Evolutionary conservation across 30 jellyfish, hydroid and myxozoan genomes (phyloP), one percentile per base, ranked within the genome.

Genomic region (Pelagia noctiluca): DNA sequence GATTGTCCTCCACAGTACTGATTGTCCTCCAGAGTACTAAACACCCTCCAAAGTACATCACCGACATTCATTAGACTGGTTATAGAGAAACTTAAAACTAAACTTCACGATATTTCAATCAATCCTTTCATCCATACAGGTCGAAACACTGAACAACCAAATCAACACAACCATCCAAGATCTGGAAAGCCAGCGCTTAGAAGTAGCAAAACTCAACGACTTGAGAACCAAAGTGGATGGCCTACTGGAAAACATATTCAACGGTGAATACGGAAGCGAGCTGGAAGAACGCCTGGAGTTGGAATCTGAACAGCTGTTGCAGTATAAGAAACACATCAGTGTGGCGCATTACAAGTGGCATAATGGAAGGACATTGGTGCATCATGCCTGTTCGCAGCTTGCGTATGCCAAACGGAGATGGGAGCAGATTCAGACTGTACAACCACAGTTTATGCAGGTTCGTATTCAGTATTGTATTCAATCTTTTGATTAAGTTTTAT

Each of bases 191-290:
- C 61, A 28, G 35, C 85, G 76, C 0, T 30, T 24, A 28, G 75
- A 78, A 29, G 75, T 54, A 0, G 68, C 67, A 8, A 66, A 70
- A 32, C 84, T 91, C 32, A 71, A 57, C 28, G 94, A 69, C 50
- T 74, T 85, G 80, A 87, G 90, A 10, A 61, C 61, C 23, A 91
- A 83, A 73, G 88, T 76, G 7, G 98, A 91, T 35, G 96, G 94
- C 25, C 71, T 91, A n/a, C 90, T 91, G 1, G 98, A 85, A 84
- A 70, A 64, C 73, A 69, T 85, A 22, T 91, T 91, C 80, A 84
- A 85, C 53, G 98, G 95, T 19, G 96, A 78, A 28, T 91, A 91
- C 53, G 98, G 98, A 24, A 84, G 96, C 63, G 98, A 91, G 18
- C 75, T 84, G 28, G 98, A 91, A 26, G 96, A 76, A 32, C 85